A percentile compares a stretch with the other conserved stretches of the same genome.
These are phyloP conservation scores for Andinoacara biseriatus DNA, from an alignment of 2,113 vertebrate species.

Conservation along the genomic window DNA sequence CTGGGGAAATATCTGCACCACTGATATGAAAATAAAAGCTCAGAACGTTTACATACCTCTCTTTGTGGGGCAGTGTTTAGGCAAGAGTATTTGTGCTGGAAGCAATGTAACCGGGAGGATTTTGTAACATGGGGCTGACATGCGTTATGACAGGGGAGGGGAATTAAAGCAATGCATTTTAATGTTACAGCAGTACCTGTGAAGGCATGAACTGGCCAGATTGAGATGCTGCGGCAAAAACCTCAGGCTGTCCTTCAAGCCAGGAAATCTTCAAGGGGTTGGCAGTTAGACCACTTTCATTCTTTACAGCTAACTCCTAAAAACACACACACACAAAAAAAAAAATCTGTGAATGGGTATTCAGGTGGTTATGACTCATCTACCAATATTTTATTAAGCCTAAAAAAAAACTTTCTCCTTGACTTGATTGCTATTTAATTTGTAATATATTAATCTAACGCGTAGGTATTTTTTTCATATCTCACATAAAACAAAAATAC, in stretches of 20 bases:
- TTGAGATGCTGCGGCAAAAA: slow-evolving; percentile 30
- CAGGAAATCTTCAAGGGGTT: slow-evolving; percentile 95
- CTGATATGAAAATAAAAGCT: slow-evolving; percentile 69
- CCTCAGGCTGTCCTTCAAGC: slow-evolving; percentile 87
- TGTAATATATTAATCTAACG: background rate
- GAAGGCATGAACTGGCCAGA: slow-evolving; percentile 54
- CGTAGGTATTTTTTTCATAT: background rate
- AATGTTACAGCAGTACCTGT: slow-evolving; percentile 81
- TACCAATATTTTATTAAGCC: background rate
- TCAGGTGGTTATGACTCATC: background rate
- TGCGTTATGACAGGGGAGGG: slow-evolving; percentile 21
- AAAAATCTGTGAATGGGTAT: background rate
- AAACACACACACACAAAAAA: background rate
- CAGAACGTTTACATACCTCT: slow-evolving; percentile 68
- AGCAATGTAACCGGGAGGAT: slow-evolving; percentile 21
- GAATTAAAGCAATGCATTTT: slow-evolving; percentile 16
- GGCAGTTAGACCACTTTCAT: slow-evolving; percentile 87
- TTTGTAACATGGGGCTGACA: slow-evolving; percentile 43
- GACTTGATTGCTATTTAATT: background rate
- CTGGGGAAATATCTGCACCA: slow-evolving; percentile 57
- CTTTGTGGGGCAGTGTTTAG: slow-evolving; percentile 51
- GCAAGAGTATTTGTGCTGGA: slow-evolving; percentile 67
- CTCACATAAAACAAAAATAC: slow-evolving; percentile 26
- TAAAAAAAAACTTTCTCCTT: background rate
- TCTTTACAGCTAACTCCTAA: slow-evolving; percentile 91